Evolutionary conservation across 2,888 invertebrate species (phyloP).

Genomic region (Epicampocera succincta): DNA sequence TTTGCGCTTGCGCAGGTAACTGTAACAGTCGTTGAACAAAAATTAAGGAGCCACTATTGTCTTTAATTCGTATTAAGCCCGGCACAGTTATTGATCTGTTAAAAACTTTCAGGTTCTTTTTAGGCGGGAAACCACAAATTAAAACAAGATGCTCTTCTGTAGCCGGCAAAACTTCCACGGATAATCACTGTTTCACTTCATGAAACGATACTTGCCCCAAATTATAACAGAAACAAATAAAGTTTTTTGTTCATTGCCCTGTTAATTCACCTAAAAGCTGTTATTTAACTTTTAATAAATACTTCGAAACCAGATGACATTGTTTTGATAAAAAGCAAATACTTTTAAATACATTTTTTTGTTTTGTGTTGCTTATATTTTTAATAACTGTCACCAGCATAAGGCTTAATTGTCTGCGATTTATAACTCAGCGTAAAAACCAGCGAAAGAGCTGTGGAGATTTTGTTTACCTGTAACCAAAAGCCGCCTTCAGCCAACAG

Average conservation of each 20-base stretch:
- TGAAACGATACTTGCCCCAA: too few species aligned
- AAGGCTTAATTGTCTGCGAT: conserved; percentile 42
- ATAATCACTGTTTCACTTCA: not conserved
- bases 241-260: not conserved
- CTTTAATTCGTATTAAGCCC: too few species aligned
- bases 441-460: conserved; percentile 5
- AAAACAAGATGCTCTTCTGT: too few species aligned
- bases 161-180: not conserved
- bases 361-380: conserved; percentile 12
- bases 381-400: conserved; percentile 62
- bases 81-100: too few species aligned
- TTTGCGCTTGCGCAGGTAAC: too few species aligned
- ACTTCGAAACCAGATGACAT: conserved; percentile 41
- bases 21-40: too few species aligned
- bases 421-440: conserved; percentile 16
- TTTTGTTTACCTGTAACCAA: conserved; percentile 15
- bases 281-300: conserved; percentile 46
- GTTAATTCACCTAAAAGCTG: not conserved
- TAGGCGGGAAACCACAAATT: too few species aligned
- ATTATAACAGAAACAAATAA: not conserved
- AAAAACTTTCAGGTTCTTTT: too few species aligned
- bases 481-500: conserved; percentile 41
- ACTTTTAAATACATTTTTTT: conserved; percentile 9
- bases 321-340: conserved; percentile 17
- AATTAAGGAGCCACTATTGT: too few species aligned